Percentiles rank a stretch among this genome's conserved stretches.
phyloP scores from a whole-genome alignment of 2,888 invertebrate species.

The Formica aserva region DNA sequence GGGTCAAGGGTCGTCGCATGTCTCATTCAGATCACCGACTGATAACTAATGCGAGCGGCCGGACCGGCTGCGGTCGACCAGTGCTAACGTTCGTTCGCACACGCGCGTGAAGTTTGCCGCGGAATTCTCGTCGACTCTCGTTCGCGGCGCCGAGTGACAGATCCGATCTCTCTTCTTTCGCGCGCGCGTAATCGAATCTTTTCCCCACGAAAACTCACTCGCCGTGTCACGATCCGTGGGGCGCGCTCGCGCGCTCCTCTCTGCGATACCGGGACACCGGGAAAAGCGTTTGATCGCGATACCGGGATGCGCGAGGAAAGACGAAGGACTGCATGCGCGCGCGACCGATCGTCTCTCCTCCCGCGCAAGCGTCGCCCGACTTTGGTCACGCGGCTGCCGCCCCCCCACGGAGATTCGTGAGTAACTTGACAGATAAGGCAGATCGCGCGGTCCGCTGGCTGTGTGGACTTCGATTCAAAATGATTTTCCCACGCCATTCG shows the following conservation, averaged over 20 bases:
- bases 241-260: background rate
- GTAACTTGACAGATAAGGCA: constrained; percentile 35
- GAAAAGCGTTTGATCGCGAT: constrained; percentile 66
- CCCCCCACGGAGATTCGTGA: constrained; percentile 33
- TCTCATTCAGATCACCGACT: constrained; percentile 62
- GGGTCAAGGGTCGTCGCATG: constrained; percentile 84
- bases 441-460: background rate
- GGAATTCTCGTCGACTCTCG: background rate
- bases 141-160: background rate
- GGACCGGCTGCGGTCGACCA: too few species aligned
- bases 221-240: background rate
- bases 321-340: constrained; percentile 64
- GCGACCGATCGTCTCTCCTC: background rate
- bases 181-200: background rate
- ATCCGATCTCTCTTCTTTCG: too few species aligned
- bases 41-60: background rate
- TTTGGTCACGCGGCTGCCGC: constrained; percentile 11
- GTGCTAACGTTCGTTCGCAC: background rate
- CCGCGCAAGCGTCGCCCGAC: background rate
- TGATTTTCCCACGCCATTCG: background rate
- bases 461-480: background rate
- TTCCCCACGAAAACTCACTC: background rate
- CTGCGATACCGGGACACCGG: background rate
- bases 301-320: constrained; percentile 69
- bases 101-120: constrained; percentile 17